Percentiles rank a stretch among this genome's conserved stretches.
Conservation (phyloP, 2,113 vertebrate species). For the Solea senegalensis region DNA sequence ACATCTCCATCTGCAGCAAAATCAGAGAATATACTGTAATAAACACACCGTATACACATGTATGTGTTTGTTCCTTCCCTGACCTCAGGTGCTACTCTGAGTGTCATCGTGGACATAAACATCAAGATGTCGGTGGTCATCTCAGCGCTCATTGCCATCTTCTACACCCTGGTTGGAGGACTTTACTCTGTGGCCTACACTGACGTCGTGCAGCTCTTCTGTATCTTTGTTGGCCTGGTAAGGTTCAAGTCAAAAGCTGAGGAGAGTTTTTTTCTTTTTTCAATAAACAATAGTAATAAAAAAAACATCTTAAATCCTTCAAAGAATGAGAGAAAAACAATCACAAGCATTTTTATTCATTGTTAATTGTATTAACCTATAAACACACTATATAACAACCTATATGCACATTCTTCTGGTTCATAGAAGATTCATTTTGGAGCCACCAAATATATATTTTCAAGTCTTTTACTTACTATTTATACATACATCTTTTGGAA, state of each 20-base stretch:
- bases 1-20: background rate
- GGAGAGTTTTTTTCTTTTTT: background rate
- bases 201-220: conserved; percentile 97
- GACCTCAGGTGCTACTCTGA: conserved; percentile 91
- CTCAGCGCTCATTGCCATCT: conserved; percentile 92
- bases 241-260: conserved; percentile 60
- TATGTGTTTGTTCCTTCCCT: background rate
- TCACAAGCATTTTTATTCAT: too few relatives aligned
- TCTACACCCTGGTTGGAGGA: conserved; percentile 95
- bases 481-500: too few relatives aligned
- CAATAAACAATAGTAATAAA: too few relatives aligned
- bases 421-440: too few relatives aligned
- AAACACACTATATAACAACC: too few relatives aligned
- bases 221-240: conserved; percentile 96
- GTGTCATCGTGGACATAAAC: conserved; percentile 93
- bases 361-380: too few relatives aligned
- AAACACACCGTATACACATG: too few relatives aligned
- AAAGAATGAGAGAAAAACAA: too few relatives aligned
- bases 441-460: too few relatives aligned
- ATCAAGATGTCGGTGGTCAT: conserved; percentile 91
- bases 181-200: conserved; percentile 98
- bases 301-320: too few relatives aligned
- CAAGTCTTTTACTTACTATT: too few relatives aligned
- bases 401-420: too few relatives aligned
- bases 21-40: background rate